These are phyloP conservation scores for Melanophora roralis DNA, from an alignment of 2,888 invertebrate species.

Conservation along the genomic window DNA sequence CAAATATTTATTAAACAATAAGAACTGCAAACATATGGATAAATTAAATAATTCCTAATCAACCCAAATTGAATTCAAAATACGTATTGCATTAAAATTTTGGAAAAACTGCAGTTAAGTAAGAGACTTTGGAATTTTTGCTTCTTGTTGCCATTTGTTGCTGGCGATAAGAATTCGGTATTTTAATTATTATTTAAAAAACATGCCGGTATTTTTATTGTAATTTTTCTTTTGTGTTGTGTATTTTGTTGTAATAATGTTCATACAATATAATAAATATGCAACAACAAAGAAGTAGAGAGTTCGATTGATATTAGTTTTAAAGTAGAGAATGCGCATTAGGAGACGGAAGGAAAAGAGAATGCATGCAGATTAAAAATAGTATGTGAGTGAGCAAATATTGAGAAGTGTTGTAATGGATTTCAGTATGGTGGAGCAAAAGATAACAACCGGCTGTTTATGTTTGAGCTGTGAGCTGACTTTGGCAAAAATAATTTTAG, in stretches of 20 bases:
- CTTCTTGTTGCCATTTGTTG: background rate
- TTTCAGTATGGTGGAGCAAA: constrained; percentile 27
- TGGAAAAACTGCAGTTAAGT: too few species aligned
- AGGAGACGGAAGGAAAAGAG: constrained; percentile 2
- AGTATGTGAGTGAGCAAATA: background rate
- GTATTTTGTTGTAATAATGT: constrained; percentile 15
- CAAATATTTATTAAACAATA: background rate
- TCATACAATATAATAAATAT: constrained; percentile 34
- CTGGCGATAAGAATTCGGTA: constrained; percentile 13
- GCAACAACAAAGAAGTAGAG: constrained; percentile 16
- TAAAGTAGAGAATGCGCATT: constrained; percentile 36
- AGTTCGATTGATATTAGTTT: constrained; percentile 34
- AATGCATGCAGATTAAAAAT: background rate
- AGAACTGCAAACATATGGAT: constrained; percentile 27
- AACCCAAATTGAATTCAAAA: background rate
- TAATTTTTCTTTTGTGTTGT: background rate
- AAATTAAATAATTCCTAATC: background rate
- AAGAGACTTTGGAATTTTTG: background rate
- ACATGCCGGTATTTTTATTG: constrained; percentile 52
- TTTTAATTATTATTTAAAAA: constrained; percentile 9
- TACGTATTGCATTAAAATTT: background rate
- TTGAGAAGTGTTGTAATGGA: background rate
- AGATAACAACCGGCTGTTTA: constrained; percentile 60
- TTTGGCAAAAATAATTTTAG: constrained; percentile 64
- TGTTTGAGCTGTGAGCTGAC: constrained; percentile 51